Evolutionary conservation across 2,797 vertebrate genomes (phyloP), one percentile per base, ranked within the genome.

Genomic region (Zenarchopterus dispar): DNA sequence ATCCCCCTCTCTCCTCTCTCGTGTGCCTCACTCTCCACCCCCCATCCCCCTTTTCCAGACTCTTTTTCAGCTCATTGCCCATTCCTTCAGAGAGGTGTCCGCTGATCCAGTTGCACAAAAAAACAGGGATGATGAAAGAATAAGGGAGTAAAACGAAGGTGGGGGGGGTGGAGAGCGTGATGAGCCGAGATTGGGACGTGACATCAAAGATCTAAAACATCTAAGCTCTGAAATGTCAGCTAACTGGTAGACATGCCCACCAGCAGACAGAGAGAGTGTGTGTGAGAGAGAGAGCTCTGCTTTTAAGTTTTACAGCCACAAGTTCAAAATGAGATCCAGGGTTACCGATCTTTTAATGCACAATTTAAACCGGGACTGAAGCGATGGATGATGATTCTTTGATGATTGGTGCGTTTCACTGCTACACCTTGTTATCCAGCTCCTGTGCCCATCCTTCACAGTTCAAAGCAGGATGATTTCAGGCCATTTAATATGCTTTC

Each of bases 141-240:
- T 59, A 73, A 72, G 41, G 46, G 63, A 47, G 82, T 74, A 56
- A 52, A 73, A 50, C 50, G 60, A 58, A 62, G 57, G 54, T 31
- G 28, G 73, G 78, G 78, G 55, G 51, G 55, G n/a, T 16, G 55
- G 55, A 56, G 58, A 72, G 81, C 69, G 79, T 74, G 80, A 80
- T 77, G 75, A 77, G 57, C 68, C 62, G 68, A 81, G 79, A 85
- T 78, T 82, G 69, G 69, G 76, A 82, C 78, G 65, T 80, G 77
- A 77, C 86, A 87, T 78, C 81, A 88, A 74, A 81, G 82, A 91
- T 88, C 84, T 84, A 88, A 88, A 84, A 76, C 76, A 70, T 81
- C 33, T 67, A 75, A 88, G 89, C 75, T 82, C 58, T 67, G 59
- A 86, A 81, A 85, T 85, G 86, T 87, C 84, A 88, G 83, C 53